Conservation (phyloP, 2,797 vertebrate genomes). For the Pelobates cultripes region DNA sequence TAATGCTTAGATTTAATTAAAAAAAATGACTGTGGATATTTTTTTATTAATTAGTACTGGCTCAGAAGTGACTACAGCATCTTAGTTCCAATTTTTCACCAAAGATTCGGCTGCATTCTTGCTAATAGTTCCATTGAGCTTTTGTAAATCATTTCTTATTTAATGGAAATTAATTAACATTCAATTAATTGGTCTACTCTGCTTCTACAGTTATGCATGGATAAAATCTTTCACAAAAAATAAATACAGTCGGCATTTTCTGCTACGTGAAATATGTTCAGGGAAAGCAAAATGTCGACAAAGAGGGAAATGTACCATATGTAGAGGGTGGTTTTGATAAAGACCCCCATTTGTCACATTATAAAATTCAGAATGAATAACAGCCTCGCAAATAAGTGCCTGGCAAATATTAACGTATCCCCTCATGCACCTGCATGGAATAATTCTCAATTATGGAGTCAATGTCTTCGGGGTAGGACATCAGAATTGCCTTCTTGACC, state of each 20-base stretch:
- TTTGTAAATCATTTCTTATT: slow-evolving; percentile 53
- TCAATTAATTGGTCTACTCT: slow-evolving; percentile 29
- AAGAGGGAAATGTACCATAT: too few species aligned
- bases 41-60: background rate
- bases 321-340: too few species aligned
- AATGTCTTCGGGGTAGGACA: too few species aligned
- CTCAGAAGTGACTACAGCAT: background rate
- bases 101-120: slow-evolving; percentile 20
- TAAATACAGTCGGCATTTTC: background rate
- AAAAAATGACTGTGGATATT: background rate
- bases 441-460: too few species aligned
- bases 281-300: background rate
- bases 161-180: slow-evolving; percentile 35
- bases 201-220: slow-evolving; percentile 9
- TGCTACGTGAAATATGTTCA: too few species aligned
- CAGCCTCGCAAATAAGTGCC: too few species aligned
- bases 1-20: background rate
- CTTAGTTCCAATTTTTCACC: background rate
- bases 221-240: slow-evolving; percentile 3
- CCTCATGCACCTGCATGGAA: too few species aligned
- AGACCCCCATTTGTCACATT: too few species aligned
- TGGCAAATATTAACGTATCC: too few species aligned
- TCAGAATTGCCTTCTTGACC: too few species aligned
- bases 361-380: too few species aligned
- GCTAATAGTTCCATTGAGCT: slow-evolving; percentile 39